phyloP scores from a whole-genome alignment of 2,888 invertebrate species.

The Caenorhabditis sp. region DNA sequence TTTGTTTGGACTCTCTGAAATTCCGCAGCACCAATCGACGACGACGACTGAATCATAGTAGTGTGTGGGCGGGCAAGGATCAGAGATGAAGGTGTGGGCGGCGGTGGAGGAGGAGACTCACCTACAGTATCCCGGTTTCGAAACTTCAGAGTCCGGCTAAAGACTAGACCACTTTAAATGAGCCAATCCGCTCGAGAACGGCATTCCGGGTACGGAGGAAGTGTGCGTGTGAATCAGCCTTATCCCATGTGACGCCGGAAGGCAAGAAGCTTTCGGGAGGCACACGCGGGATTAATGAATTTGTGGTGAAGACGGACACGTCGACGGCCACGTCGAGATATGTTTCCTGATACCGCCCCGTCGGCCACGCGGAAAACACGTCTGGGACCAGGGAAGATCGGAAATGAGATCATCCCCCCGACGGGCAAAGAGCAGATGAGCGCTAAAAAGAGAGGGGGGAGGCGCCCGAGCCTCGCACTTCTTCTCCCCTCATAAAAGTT shows the following conservation, averaged over 20 bases:
- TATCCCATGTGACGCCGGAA: constrained; percentile 31
- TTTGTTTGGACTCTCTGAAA: constrained; percentile 14
- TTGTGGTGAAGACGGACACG: constrained; percentile 36
- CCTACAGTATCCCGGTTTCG: neutral
- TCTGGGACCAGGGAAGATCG: constrained; percentile 9
- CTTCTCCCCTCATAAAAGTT: constrained; percentile 20
- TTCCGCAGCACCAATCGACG: neutral
- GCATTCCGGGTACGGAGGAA: neutral
- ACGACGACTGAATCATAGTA: constrained; percentile 7
- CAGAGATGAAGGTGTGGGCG: constrained; percentile 25
- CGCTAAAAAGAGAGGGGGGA: neutral
- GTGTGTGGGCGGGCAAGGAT: constrained; percentile 24
- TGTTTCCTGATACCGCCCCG: constrained; percentile 31
- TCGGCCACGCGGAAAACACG: constrained; percentile 19
- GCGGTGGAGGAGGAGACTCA: neutral
- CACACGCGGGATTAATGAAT: constrained; percentile 46
- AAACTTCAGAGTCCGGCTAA: too few relatives aligned
- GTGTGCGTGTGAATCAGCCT: constrained; percentile 29
- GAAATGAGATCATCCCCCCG: constrained; percentile 1
- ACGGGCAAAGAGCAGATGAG: constrained; percentile 1
- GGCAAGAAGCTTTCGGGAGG: constrained; percentile 34
- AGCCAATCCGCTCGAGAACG: too few relatives aligned
- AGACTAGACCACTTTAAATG: too few relatives aligned
- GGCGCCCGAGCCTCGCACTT: too few relatives aligned
- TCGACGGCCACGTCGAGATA: constrained; percentile 32